phyloP scores from a whole-genome alignment of 64 coral and sea anemone genomes.

The Montipora capricornis region DNA sequence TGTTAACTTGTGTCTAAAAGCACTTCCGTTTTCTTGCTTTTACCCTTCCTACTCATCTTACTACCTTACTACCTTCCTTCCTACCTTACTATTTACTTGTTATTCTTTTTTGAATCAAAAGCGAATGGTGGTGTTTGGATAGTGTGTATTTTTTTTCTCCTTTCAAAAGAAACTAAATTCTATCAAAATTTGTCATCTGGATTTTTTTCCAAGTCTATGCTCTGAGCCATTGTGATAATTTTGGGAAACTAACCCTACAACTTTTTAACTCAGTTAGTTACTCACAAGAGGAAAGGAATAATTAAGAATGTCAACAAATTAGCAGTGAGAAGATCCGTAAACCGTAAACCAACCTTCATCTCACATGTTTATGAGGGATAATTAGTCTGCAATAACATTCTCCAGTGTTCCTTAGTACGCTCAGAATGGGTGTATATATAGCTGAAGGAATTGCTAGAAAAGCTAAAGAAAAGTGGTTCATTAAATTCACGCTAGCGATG shows the following conservation, averaged over 20 bases:
- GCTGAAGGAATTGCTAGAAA: background rate
- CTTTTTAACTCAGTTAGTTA: background rate
- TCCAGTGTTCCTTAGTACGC: background rate
- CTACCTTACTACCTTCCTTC: background rate
- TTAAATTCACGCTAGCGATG: too few species aligned
- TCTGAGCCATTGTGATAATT: background rate
- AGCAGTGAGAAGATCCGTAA: background rate
- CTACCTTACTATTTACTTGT: background rate
- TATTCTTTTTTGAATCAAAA: too few species aligned
- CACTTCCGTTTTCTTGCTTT: background rate
- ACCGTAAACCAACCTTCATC: conserved; percentile 27
- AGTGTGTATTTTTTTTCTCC: too few species aligned
- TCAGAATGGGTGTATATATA: background rate
- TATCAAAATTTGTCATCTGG: too few species aligned
- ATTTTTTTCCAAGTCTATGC: too few species aligned
- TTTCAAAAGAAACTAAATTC: too few species aligned
- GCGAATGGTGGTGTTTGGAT: too few species aligned
- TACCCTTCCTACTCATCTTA: too few species aligned
- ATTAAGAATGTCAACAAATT: conserved; percentile 62
- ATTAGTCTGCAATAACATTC: background rate
- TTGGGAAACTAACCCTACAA: background rate
- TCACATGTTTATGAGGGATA: background rate
- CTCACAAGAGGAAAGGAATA: background rate
- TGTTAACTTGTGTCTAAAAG: background rate
- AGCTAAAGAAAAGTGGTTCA: too few species aligned